These are phyloP conservation scores for Carabus problematicus DNA, from an alignment of 2,888 invertebrate genomes.

Conservation along the genomic window DNA sequence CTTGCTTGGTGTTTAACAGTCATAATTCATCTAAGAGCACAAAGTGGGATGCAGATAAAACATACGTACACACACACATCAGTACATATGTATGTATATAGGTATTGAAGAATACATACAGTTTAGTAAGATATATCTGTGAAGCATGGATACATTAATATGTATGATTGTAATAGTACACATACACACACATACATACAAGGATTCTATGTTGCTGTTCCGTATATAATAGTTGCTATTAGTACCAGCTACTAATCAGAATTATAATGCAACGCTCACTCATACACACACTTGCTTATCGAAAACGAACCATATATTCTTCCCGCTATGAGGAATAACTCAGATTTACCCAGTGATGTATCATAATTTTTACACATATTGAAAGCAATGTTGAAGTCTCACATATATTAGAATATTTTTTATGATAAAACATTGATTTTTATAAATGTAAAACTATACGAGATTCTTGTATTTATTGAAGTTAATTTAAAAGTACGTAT, in stretches of 20 bases:
- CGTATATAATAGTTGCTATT: conserved; percentile 12
- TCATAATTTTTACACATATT: too few species aligned
- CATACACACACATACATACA: neutral
- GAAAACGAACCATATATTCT: conserved; percentile 12
- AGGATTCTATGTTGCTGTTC: neutral
- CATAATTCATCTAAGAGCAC: conserved; percentile 39
- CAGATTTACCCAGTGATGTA: too few species aligned
- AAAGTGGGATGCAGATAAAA: conserved; percentile 42
- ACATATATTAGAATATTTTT: too few species aligned
- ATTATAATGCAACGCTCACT: conserved; percentile 21
- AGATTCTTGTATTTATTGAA: too few species aligned
- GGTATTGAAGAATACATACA: neutral
- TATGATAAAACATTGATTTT: too few species aligned
- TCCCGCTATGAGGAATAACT: neutral
- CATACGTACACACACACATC: conserved; percentile 2
- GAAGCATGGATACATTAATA: neutral
- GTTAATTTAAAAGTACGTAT: too few species aligned
- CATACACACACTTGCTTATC: too few species aligned
- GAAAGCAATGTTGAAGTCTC: too few species aligned
- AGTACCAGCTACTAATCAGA: conserved; percentile 17
- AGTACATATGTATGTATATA: neutral
- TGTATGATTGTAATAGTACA: neutral
- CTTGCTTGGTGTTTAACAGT: conserved; percentile 32
- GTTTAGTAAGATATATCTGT: too few species aligned
- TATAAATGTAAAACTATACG: too few species aligned